Percentiles rank a stretch among this genome's conserved stretches.
These are phyloP conservation scores for Pteronura brasiliensis DNA, from an alignment of 2,113 vertebrate genomes.

Conservation along the genomic window DNA sequence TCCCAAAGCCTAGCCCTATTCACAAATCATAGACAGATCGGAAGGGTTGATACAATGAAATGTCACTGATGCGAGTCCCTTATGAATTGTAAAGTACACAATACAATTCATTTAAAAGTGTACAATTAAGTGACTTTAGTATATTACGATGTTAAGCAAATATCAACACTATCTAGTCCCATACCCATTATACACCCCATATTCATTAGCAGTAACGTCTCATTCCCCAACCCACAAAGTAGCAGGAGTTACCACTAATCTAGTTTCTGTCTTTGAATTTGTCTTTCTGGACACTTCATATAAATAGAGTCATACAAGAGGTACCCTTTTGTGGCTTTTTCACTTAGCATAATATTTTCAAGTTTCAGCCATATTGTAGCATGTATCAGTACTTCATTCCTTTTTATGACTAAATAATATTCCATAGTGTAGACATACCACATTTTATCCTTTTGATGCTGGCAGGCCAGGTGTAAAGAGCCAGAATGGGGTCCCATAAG, in stretches of 20 bases:
- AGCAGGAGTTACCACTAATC: background rate
- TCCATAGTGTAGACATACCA: background rate
- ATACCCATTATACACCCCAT: background rate
- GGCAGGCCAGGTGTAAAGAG: background rate
- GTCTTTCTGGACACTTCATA: background rate
- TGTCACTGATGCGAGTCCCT: background rate
- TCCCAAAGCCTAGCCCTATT: background rate
- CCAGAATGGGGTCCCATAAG: background rate
- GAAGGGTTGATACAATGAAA: background rate
- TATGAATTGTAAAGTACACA: slow-evolving; percentile 18
- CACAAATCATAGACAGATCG: background rate
- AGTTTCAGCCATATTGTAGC: background rate
- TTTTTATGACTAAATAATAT: background rate
- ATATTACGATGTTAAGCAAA: background rate
- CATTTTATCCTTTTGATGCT: background rate
- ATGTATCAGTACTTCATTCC: background rate
- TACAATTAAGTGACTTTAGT: background rate
- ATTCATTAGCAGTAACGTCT: background rate
- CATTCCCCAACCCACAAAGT: background rate
- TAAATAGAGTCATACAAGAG: background rate
- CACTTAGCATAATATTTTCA: background rate
- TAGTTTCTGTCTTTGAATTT: background rate
- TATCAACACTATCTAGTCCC: background rate
- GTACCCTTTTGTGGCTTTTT: slow-evolving; percentile 9
- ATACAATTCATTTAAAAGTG: background rate